A percentile compares a stretch with the other conserved stretches of the same genome.
Conservation (phyloP, 2,797 vertebrate species). For the Ctenopoma multispine region DNA sequence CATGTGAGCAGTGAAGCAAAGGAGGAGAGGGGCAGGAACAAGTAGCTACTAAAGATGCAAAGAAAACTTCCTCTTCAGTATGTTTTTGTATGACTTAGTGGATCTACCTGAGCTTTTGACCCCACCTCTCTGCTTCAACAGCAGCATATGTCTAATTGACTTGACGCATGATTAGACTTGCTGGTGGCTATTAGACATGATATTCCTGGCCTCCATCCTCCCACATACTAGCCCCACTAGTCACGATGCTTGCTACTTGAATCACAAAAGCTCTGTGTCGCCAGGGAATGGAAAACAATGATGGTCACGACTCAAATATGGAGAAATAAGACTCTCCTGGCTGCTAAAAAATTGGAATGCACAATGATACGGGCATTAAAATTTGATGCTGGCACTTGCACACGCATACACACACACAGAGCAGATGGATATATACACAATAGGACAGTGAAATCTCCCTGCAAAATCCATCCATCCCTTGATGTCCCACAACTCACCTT, state of each 20-base stretch:
- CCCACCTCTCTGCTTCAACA: slow-evolving; percentile 8
- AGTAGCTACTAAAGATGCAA: neutral
- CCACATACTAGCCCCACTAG: slow-evolving; percentile 70
- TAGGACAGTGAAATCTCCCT: slow-evolving; percentile 62
- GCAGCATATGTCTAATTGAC: slow-evolving; percentile 49
- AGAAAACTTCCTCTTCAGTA: neutral
- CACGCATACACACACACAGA: neutral
- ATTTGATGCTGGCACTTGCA: slow-evolving; percentile 51
- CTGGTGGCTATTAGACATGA: slow-evolving; percentile 61
- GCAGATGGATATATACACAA: slow-evolving; percentile 62
- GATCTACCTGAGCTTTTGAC: slow-evolving; percentile 27
- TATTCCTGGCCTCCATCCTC: slow-evolving; percentile 67
- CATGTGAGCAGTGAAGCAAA: slow-evolving; percentile 1
- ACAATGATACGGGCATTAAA: slow-evolving; percentile 62
- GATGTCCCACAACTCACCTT: slow-evolving; percentile 72
- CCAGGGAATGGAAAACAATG: slow-evolving; percentile 72
- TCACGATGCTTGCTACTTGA: slow-evolving; percentile 81
- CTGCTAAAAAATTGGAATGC: slow-evolving; percentile 16
- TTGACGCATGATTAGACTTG: slow-evolving; percentile 56
- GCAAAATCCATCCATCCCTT: slow-evolving; percentile 59
- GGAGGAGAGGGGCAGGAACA: neutral
- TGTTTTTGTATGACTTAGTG: neutral
- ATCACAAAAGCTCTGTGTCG: slow-evolving; percentile 76
- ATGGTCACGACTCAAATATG: slow-evolving; percentile 78
- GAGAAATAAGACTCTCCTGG: slow-evolving; percentile 57